Conservation (phyloP, 2,113 vertebrate species). For the Clarias macrocephalus region DNA sequence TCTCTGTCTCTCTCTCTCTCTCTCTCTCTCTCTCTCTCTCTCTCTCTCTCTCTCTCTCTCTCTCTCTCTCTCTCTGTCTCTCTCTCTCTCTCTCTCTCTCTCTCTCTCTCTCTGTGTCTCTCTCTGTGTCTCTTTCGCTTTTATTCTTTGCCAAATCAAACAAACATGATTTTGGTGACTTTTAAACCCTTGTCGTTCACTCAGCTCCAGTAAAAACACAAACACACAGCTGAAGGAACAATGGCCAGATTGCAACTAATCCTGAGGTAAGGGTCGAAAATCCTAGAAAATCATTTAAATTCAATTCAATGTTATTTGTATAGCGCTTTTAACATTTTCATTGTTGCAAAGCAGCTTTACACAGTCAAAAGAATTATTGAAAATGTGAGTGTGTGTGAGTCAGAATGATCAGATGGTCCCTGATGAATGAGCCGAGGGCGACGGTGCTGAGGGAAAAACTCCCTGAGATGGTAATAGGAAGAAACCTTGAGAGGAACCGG, state of each 20-base stretch:
- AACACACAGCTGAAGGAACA: conserved; percentile 7
- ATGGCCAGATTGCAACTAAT: conserved; percentile 48
- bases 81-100: conserved; percentile 43
- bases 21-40: not conserved
- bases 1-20: not conserved
- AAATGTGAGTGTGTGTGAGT: too few species aligned
- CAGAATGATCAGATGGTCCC: too few species aligned
- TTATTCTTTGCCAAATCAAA: conserved; percentile 68
- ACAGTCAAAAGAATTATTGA: too few species aligned
- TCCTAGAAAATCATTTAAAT: not conserved
- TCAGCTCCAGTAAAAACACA: conserved; percentile 2
- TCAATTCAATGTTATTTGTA: too few species aligned
- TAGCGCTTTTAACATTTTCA: too few species aligned
- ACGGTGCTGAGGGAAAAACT: too few species aligned
- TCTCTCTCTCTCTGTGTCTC: not conserved
- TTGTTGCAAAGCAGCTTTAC: too few species aligned
- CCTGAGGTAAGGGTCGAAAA: conserved; percentile 49
- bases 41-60: not conserved
- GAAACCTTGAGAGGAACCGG: too few species aligned
- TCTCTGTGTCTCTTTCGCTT: conserved; percentile 53
- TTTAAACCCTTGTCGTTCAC: conserved; percentile 48
- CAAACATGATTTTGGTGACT: conserved; percentile 58
- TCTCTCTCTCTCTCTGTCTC: not conserved
- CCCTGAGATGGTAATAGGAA: too few species aligned
- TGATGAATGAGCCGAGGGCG: too few species aligned